Evolutionary conservation across 2,113 vertebrate species (phyloP).

Genomic region (Lethenteron reissneri): DNA sequence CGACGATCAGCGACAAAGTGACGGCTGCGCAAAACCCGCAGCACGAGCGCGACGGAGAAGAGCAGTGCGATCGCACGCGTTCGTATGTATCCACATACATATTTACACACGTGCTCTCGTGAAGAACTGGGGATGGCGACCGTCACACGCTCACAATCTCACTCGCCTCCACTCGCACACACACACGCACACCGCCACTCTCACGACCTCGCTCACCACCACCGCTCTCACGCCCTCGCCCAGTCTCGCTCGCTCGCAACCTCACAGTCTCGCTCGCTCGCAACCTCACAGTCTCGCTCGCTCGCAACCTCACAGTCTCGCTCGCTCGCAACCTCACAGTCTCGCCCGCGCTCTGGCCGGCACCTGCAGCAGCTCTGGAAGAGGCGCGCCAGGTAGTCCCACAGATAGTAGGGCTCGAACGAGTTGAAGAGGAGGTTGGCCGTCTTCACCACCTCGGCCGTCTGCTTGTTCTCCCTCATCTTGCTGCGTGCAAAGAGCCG

Average conservation of each 20-base stretch:
- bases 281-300: too few species aligned
- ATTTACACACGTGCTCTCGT: too few species aligned
- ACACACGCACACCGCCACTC: not conserved
- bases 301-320: not conserved
- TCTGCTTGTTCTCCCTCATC: slow-evolving; percentile 70
- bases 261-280: not conserved
- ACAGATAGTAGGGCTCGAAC: slow-evolving; percentile 64
- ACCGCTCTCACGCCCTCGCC: too few species aligned
- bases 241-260: not conserved
- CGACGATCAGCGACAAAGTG: too few species aligned
- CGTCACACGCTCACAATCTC: too few species aligned
- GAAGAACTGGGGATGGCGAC: too few species aligned
- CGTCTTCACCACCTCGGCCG: slow-evolving; percentile 77
- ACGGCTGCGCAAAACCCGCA: too few species aligned
- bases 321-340: not conserved
- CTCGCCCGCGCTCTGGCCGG: not conserved
- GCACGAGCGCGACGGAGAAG: too few species aligned
- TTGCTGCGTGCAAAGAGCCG: slow-evolving; percentile 23
- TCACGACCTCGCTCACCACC: too few species aligned
- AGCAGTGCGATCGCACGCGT: too few species aligned
- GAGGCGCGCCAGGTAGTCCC: slow-evolving; percentile 66
- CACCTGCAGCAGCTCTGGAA: slow-evolving; percentile 65
- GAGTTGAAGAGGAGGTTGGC: slow-evolving; percentile 68
- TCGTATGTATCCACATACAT: too few species aligned
- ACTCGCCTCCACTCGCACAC: not conserved